These are phyloP conservation scores for Phylloscopus trochilus DNA, from an alignment of 2,113 vertebrate genomes.

Conservation along the genomic window DNA sequence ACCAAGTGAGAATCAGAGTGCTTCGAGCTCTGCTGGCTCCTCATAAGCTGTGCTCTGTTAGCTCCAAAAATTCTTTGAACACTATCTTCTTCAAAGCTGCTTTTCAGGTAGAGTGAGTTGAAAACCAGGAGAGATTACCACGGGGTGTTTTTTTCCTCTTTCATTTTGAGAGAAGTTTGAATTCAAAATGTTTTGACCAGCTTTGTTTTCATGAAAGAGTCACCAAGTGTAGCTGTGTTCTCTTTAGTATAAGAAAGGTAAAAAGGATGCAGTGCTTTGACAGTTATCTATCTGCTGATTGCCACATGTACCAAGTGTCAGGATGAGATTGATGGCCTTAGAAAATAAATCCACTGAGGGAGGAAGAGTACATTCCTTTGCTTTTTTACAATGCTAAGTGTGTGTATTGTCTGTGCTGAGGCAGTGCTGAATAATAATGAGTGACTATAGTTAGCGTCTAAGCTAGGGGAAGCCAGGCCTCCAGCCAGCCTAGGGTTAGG, in stretches of 20 bases:
- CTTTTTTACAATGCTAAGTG: background rate
- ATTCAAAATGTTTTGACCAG: constrained; percentile 20
- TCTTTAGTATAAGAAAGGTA: background rate
- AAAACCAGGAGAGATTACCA: background rate
- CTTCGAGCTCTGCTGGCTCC: background rate
- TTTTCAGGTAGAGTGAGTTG: background rate
- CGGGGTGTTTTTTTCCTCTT: background rate
- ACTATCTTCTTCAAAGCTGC: background rate
- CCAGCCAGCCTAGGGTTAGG: background rate
- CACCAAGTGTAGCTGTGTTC: background rate
- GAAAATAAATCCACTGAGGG: background rate
- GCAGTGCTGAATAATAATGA: background rate
- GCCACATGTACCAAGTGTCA: background rate
- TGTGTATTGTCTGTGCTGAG: background rate
- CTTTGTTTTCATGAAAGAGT: background rate
- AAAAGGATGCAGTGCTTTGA: background rate
- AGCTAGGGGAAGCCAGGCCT: background rate
- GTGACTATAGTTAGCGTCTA: background rate
- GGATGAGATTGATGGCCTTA: background rate
- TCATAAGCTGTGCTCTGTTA: background rate
- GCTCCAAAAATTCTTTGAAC: background rate
- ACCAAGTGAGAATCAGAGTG: background rate
- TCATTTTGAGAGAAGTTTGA: background rate
- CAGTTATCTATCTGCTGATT: background rate
- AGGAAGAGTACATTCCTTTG: background rate